Evolutionary conservation across 2,113 vertebrate species (phyloP).

Genomic region (Microcebus murinus): DNA sequence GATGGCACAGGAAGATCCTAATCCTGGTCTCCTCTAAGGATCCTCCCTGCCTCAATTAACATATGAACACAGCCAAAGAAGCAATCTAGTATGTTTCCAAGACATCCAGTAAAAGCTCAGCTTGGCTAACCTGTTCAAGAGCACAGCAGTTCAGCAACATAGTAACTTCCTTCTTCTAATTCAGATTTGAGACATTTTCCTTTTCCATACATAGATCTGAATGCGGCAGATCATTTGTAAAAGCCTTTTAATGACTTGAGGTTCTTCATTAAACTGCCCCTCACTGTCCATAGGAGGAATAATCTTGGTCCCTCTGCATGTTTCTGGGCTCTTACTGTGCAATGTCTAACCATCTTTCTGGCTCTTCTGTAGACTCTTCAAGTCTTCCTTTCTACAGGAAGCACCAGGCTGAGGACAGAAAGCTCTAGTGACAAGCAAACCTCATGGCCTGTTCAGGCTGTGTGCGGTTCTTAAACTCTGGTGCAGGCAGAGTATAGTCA

Average conservation of each 20-base stretch:
- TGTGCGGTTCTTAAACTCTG: not conserved
- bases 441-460: not conserved
- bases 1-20: not conserved
- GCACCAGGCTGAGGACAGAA: not conserved
- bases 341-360: not conserved
- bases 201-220: not conserved
- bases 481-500: not conserved
- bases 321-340: not conserved
- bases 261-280: not conserved
- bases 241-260: not conserved
- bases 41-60: not conserved
- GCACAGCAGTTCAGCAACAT: not conserved
- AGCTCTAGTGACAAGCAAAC: not conserved
- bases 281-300: not conserved
- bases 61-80: not conserved
- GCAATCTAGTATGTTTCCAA: not conserved
- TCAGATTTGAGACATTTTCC: constrained; percentile 47
- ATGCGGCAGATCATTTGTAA: not conserved
- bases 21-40: not conserved
- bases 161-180: constrained; percentile 36
- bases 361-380: not conserved
- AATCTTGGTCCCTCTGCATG: not conserved
- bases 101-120: not conserved
- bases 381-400: not conserved
- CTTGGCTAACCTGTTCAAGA: not conserved